Evolutionary conservation across 2,113 vertebrate species (phyloP).

Genomic region (Promerops cafer): DNA sequence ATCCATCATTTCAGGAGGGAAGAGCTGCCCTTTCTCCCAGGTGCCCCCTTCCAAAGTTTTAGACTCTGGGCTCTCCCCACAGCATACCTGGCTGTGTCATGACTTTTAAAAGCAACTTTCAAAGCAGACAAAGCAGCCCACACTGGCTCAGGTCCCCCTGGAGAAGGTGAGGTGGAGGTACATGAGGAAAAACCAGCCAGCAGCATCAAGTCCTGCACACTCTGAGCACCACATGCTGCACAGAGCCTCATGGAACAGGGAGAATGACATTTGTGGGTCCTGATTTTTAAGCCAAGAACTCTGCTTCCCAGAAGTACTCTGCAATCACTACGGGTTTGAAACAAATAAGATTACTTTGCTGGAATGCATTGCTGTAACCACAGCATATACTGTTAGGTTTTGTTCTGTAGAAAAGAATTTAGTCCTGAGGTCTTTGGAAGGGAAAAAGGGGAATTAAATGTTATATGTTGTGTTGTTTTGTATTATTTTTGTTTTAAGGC

Average conservation of each 20-base stretch:
- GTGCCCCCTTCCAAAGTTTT: background rate
- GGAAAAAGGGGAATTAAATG: background rate
- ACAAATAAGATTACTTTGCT: background rate
- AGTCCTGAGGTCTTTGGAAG: background rate
- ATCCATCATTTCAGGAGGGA: background rate
- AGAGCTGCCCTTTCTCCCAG: background rate
- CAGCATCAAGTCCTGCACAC: background rate
- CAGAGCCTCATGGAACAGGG: background rate
- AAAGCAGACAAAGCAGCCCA: background rate
- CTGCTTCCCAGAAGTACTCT: background rate
- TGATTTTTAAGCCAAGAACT: background rate
- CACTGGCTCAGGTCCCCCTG: background rate
- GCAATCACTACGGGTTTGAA: background rate
- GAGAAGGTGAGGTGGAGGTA: background rate
- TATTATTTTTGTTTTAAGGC: background rate
- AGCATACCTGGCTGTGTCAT: background rate
- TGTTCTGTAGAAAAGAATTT: background rate
- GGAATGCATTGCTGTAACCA: background rate
- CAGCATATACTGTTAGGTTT: background rate
- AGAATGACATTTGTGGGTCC: background rate
- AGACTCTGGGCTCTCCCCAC: background rate
- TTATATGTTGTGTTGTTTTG: background rate
- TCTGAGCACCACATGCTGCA: background rate
- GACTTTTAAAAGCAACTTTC: background rate
- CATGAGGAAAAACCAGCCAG: background rate